These are phyloP conservation scores for Asbolus verrucosus DNA, from an alignment of 1,140 invertebrate genomes.

Conservation along the genomic window DNA sequence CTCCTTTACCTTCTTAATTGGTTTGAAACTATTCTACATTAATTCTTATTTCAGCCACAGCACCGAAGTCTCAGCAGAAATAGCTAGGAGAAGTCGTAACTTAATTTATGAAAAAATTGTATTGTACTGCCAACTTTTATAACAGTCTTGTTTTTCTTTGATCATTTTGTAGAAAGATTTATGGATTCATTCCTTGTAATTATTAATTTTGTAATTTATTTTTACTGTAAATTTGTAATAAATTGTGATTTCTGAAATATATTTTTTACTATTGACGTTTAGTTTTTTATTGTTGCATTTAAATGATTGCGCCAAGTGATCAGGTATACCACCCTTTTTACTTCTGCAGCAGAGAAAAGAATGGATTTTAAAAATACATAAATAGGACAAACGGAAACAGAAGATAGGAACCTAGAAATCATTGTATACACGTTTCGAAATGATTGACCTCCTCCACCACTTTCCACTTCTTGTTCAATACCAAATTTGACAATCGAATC, in stretches of 20 bases:
- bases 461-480: slow-evolving; percentile 3
- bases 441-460: background rate
- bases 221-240: slow-evolving; percentile 53
- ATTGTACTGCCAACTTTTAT: slow-evolving; percentile 48
- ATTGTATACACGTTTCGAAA: background rate
- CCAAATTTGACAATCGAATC: slow-evolving; percentile 13
- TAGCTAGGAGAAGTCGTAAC: slow-evolving; percentile 43
- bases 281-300: background rate
- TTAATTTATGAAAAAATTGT: slow-evolving; percentile 40
- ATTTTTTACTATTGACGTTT: slow-evolving; percentile 19
- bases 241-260: slow-evolving; percentile 46
- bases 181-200: slow-evolving; percentile 54
- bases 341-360: no score
- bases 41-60: slow-evolving; percentile 42
- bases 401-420: background rate
- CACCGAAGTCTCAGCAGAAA: slow-evolving; percentile 44
- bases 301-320: no score
- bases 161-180: slow-evolving; percentile 49
- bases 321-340: no score
- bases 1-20: slow-evolving; percentile 40
- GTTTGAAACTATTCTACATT: slow-evolving; percentile 43
- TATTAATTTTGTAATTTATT: slow-evolving; percentile 52
- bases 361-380: no score
- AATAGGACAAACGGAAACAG: no score
- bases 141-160: slow-evolving; percentile 42